Percentiles rank a stretch among this genome's conserved stretches.
Conservation (phyloP, 2,888 invertebrate species). For the Erebia palarica region DNA sequence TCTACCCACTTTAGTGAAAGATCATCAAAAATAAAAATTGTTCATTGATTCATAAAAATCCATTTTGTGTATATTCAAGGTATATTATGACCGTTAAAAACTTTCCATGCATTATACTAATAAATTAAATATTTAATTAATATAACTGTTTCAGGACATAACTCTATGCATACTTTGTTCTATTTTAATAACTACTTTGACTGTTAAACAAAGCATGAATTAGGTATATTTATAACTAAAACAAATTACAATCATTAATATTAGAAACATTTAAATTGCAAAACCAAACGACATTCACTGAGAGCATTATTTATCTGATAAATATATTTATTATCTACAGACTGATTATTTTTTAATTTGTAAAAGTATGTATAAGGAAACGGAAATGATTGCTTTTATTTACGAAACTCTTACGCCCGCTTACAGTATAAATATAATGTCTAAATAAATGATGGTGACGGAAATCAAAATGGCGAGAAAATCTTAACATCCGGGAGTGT, state of each 20-base stretch:
- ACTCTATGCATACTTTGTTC: not conserved
- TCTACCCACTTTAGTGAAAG: too few relatives aligned
- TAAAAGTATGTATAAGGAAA: constrained; percentile 9
- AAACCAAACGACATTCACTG: constrained; percentile 42
- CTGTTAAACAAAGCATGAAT: constrained; percentile 12
- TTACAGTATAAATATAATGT: too few relatives aligned
- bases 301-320: constrained; percentile 14
- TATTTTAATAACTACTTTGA: not conserved
- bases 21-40: not conserved
- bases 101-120: not conserved
- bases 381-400: constrained; percentile 12
- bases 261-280: constrained; percentile 40
- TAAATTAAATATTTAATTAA: not conserved
- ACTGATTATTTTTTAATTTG: constrained; percentile 20
- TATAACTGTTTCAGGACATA: not conserved
- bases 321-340: constrained; percentile 37
- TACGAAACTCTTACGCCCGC: not conserved
- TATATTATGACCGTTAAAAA: not conserved
- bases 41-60: not conserved
- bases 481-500: not conserved
- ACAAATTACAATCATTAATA: constrained; percentile 12
- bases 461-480: too few relatives aligned
- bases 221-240: constrained; percentile 12
- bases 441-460: too few relatives aligned
- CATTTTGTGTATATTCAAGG: not conserved